Evolutionary conservation across 2,797 vertebrate genomes (phyloP).

Genomic region (Coccyzus lansbergi): DNA sequence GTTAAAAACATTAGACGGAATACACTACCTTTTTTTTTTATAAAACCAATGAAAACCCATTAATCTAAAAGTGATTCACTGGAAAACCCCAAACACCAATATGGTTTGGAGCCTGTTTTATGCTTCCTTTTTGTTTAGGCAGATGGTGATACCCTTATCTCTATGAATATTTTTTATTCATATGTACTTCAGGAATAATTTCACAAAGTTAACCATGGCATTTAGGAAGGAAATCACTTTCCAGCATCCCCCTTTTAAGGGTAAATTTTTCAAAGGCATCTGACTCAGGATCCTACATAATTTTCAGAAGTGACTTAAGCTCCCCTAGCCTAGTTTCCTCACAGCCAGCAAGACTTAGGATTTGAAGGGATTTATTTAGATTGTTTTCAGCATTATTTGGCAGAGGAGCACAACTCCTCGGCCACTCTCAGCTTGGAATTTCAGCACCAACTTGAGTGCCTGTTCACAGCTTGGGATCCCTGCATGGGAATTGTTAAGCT

Average conservation of each 20-base stretch:
- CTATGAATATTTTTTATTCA: conserved; percentile 33
- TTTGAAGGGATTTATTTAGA: conserved; percentile 64
- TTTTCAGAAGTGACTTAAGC: conserved; percentile 52
- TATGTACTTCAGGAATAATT: conserved; percentile 15
- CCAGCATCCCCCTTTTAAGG: not conserved
- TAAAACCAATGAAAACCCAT: not conserved
- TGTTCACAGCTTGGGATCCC: conserved; percentile 38
- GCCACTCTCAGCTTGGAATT: conserved; percentile 34
- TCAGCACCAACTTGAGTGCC: conserved; percentile 37
- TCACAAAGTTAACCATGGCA: not conserved
- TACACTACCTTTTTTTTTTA: not conserved
- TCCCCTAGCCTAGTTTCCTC: conserved; percentile 7
- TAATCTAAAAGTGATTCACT: not conserved
- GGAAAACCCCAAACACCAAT: not conserved
- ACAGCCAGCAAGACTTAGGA: conserved; percentile 64
- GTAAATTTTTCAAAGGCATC: conserved; percentile 27
- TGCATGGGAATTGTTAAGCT: conserved; percentile 61
- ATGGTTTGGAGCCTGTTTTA: not conserved
- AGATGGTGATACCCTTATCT: not conserved
- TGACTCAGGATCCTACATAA: conserved; percentile 26
- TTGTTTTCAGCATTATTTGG: conserved; percentile 49
- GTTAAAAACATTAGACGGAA: not conserved
- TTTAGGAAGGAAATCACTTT: conserved; percentile 7
- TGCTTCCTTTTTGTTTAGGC: conserved; percentile 13
- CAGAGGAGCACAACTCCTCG: conserved; percentile 10